Conservation (phyloP, 1,140 invertebrate species). For the Gonioctena quinquepunctata region DNA sequence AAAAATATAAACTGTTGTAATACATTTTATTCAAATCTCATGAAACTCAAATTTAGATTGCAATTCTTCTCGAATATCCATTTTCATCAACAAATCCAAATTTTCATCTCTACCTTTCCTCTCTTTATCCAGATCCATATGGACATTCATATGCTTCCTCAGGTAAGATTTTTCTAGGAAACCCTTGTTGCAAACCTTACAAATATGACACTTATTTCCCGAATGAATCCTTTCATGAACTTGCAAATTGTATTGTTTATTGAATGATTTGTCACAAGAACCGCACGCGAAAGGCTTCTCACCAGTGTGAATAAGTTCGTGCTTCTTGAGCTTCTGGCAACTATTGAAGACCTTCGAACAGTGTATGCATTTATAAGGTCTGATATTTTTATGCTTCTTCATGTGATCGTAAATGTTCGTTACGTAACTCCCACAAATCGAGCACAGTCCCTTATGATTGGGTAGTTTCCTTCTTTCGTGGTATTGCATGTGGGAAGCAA, state of each 20-base stretch:
- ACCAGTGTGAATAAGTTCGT: slow-evolving; percentile 64
- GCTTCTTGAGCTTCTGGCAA: slow-evolving; percentile 66
- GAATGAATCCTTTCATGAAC: slow-evolving; percentile 40
- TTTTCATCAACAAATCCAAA: not conserved
- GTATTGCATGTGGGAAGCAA: not conserved
- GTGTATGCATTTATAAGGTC: slow-evolving; percentile 73
- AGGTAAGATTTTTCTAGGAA: slow-evolving; percentile 40
- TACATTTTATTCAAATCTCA: not conserved
- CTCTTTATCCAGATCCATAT: slow-evolving; percentile 32
- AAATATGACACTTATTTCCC: slow-evolving; percentile 37
- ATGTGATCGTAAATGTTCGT: slow-evolving; percentile 61
- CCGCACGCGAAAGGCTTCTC: slow-evolving; percentile 65
- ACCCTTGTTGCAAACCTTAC: slow-evolving; percentile 33
- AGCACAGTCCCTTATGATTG: slow-evolving; percentile 27
- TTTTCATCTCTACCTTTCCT: not conserved
- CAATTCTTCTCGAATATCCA: not conserved
- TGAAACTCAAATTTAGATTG: not conserved
- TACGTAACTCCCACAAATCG: slow-evolving; percentile 33
- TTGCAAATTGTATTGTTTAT: slow-evolving; percentile 40
- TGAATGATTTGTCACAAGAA: slow-evolving; percentile 62
- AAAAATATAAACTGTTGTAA: too few relatives aligned
- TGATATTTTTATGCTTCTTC: slow-evolving; percentile 71
- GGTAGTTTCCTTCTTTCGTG: not conserved
- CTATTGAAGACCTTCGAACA: slow-evolving; percentile 74
- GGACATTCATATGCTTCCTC: slow-evolving; percentile 39